Evolutionary conservation across 2,797 vertebrate species (phyloP).

Genomic region (Brachyrhaphis roseni): DNA sequence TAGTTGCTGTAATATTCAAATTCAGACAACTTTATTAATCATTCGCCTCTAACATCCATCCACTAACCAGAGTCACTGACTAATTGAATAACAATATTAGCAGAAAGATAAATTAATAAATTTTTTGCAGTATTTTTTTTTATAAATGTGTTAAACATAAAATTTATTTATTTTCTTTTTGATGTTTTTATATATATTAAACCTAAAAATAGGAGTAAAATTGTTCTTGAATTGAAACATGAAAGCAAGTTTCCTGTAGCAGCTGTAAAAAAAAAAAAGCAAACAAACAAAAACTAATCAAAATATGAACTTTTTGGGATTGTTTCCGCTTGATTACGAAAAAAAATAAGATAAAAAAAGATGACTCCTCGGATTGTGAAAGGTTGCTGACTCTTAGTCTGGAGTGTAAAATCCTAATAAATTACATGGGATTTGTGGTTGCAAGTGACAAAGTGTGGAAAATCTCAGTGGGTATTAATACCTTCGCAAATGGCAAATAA

Average conservation of each 20-base stretch:
- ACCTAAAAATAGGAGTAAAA: not conserved
- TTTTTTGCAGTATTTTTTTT: not conserved
- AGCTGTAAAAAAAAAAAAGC: not conserved
- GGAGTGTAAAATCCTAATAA: not conserved
- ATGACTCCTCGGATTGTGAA: not conserved
- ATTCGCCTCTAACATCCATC: not conserved
- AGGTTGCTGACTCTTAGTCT: conserved; percentile 2
- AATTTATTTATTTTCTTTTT: not conserved
- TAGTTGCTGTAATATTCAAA: not conserved
- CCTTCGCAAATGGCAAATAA: not conserved
- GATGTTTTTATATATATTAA: not conserved
- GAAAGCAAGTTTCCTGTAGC: not conserved
- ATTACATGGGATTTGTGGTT: conserved; percentile 26
- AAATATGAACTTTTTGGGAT: not conserved
- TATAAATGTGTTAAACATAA: not conserved
- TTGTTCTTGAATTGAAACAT: not conserved
- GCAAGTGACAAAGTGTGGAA: conserved; percentile 9
- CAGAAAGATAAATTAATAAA: not conserved
- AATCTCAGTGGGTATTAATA: conserved; percentile 6
- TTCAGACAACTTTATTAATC: not conserved
- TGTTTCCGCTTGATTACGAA: not conserved
- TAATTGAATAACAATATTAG: not conserved
- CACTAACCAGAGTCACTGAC: not conserved
- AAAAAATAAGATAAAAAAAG: not conserved
- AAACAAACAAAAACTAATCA: not conserved